Conservation (phyloP, 64 coral and sea anemone species). For the Pocillopora verrucosa region DNA sequence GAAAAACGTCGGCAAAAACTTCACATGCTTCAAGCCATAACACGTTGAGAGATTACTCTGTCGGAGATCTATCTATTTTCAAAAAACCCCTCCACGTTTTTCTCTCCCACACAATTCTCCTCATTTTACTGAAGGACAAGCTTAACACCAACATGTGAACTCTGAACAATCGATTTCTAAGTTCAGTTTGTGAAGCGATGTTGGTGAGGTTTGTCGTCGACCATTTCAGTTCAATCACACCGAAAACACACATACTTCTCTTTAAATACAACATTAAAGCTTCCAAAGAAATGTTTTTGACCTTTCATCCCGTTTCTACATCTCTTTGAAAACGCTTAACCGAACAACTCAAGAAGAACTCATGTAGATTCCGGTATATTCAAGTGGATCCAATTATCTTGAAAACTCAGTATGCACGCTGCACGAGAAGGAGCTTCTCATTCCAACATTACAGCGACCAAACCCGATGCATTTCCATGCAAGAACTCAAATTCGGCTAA, state of each 20-base stretch:
- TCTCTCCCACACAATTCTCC: neutral
- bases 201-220: neutral
- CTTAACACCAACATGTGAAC: neutral
- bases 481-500: no score
- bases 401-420: neutral
- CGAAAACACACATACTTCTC: no score
- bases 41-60: no score
- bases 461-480: no score
- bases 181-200: neutral
- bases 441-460: neutral
- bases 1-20: no score
- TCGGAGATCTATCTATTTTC: no score
- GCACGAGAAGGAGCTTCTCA: neutral
- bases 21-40: no score
- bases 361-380: neutral
- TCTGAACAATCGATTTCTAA: neutral
- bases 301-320: neutral
- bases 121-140: neutral
- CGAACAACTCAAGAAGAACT: neutral
- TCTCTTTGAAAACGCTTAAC: neutral
- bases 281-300: neutral
- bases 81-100: no score
- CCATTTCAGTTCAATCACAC: no score
- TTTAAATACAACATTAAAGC: neutral
- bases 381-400: constrained; percentile 29